phyloP scores from a whole-genome alignment of 2,113 vertebrate species.

The Heterocephalus glaber region DNA sequence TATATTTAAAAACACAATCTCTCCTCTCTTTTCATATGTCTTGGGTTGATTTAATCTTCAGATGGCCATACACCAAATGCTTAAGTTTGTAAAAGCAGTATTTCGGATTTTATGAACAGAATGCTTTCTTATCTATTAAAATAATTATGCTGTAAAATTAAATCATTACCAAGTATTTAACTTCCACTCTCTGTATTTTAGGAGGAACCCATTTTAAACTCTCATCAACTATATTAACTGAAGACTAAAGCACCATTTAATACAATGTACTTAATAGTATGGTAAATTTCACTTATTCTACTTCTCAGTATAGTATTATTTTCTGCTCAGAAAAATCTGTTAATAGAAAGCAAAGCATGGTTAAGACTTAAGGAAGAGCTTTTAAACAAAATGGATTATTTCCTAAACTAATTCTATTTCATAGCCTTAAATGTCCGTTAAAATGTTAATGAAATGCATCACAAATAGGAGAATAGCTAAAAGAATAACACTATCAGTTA shows the following conservation, averaged over 20 bases:
- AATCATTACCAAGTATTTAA: not conserved
- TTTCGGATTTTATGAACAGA: not conserved
- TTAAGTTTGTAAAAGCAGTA: not conserved
- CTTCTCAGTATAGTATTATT: not conserved
- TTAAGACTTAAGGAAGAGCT: not conserved
- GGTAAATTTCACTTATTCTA: not conserved
- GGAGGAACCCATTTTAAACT: not conserved
- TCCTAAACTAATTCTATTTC: not conserved
- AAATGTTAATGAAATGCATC: not conserved
- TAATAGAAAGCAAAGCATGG: not conserved
- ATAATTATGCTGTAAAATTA: not conserved
- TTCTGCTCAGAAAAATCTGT: not conserved
- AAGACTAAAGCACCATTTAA: not conserved
- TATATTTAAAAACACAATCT: too few species aligned
- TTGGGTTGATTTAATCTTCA: not conserved
- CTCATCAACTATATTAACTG: not conserved
- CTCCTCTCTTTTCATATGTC: not conserved
- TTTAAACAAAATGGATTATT: not conserved
- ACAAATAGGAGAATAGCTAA: not conserved
- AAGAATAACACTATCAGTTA: not conserved
- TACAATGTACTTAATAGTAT: conserved; percentile 1
- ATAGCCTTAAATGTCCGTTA: not conserved
- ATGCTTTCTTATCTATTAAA: not conserved
- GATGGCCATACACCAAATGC: not conserved
- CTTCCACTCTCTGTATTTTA: not conserved